phyloP scores from a whole-genome alignment of 2,113 vertebrate species.

The Arenaria interpres region DNA sequence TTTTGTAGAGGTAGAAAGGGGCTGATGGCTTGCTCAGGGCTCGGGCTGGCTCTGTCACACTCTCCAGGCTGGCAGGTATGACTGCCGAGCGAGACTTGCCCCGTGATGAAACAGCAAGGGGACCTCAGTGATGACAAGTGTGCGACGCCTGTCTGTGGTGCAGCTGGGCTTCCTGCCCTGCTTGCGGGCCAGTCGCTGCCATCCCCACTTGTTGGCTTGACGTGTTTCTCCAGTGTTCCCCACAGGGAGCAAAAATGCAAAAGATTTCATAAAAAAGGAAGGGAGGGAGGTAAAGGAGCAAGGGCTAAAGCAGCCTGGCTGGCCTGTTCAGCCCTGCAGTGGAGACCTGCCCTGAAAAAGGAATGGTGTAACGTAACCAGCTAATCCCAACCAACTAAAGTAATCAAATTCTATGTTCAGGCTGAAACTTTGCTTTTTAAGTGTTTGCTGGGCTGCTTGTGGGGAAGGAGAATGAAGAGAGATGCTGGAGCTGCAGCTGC shows the following conservation, averaged over 20 bases:
- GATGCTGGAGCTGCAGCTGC: neutral
- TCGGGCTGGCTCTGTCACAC: neutral
- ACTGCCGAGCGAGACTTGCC: rapidly evolving
- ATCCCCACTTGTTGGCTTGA: neutral
- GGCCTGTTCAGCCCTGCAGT: rapidly evolving
- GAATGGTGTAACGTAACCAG: neutral
- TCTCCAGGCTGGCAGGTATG: neutral
- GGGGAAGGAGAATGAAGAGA: neutral
- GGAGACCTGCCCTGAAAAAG: neutral
- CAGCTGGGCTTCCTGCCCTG: neutral
- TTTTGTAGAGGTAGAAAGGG: neutral
- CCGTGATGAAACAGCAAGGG: rapidly evolving
- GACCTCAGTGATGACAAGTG: rapidly evolving
- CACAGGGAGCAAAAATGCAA: neutral
- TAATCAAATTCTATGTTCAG: neutral
- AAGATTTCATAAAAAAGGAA: neutral
- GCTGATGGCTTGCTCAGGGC: neutral
- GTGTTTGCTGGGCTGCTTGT: neutral
- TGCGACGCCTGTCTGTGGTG: neutral
- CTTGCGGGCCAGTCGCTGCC: rapidly evolving
- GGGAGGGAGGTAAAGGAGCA: neutral
- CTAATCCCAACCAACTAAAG: neutral
- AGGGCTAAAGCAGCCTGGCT: neutral
- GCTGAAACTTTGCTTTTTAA: neutral
- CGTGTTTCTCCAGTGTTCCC: neutral